These are phyloP conservation scores for Fragum sueziense DNA, from an alignment of 2,888 invertebrate species.

Conservation along the genomic window DNA sequence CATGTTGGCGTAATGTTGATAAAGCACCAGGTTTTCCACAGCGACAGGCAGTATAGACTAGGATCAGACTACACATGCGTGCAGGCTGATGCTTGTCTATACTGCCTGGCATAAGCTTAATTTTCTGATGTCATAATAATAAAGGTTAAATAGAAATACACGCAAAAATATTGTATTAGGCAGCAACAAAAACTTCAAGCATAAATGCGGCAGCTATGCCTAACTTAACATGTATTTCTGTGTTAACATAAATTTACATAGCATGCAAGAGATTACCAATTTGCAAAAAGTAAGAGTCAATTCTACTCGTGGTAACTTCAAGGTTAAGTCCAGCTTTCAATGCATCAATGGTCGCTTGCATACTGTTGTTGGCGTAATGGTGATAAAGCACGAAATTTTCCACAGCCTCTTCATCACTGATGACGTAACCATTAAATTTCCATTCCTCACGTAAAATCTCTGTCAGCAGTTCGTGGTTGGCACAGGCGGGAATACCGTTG, in stretches of 20 bases:
- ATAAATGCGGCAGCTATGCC: no score
- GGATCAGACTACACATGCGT: not conserved
- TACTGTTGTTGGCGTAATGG: conserved; percentile 69
- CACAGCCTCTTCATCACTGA: conserved; percentile 78
- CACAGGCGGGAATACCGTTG: conserved; percentile 77
- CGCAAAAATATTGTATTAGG: no score
- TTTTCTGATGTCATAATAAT: no score
- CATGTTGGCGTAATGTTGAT: conserved; percentile 71
- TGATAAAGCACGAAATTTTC: conserved; percentile 71
- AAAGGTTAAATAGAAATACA: no score
- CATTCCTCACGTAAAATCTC: conserved; percentile 72
- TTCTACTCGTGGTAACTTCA: conserved; percentile 67
- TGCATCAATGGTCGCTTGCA: conserved; percentile 70
- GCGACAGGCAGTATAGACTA: conserved; percentile 52
- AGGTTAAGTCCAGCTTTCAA: conserved; percentile 73
- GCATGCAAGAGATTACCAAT: conserved; percentile 55
- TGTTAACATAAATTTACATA: no score
- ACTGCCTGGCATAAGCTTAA: not conserved
- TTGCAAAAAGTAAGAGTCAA: conserved; percentile 61
- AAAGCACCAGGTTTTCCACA: conserved; percentile 70
- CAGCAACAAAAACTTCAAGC: no score
- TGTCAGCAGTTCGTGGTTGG: conserved; percentile 70
- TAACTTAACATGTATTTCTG: no score
- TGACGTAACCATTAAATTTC: conserved; percentile 75
- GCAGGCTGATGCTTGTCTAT: not conserved